Conservation (phyloP, 2,888 invertebrate genomes). For the Athalia rosae region DNA sequence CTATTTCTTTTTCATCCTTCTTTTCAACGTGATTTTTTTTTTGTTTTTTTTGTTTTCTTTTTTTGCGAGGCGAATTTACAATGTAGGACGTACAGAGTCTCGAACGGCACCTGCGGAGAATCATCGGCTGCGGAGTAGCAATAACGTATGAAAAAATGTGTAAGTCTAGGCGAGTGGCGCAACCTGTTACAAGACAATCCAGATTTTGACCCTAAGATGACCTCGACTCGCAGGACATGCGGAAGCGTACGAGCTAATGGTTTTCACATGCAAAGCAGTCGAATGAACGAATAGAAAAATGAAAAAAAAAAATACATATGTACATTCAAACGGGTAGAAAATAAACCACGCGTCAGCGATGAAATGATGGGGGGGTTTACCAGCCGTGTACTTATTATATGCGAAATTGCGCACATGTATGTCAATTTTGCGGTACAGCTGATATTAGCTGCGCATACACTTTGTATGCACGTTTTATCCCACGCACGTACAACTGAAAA, state of each 20-base stretch:
- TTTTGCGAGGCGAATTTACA: constrained; percentile 20
- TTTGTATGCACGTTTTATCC: too few species aligned
- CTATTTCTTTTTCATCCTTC: too few species aligned
- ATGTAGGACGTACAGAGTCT: too few species aligned
- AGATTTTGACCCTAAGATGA: constrained; percentile 68
- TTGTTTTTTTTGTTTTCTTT: background rate
- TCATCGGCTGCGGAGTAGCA: background rate
- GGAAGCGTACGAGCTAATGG: constrained; percentile 47
- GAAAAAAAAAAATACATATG: constrained; percentile 29
- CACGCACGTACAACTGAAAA: too few species aligned
- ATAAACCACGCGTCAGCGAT: constrained; percentile 51
- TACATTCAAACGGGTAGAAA: constrained; percentile 50
- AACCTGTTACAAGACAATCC: constrained; percentile 67
- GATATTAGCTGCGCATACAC: background rate
- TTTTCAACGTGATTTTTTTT: background rate
- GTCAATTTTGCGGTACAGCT: background rate
- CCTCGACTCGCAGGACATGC: constrained; percentile 52
- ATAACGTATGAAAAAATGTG: background rate
- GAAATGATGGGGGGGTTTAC: too few species aligned
- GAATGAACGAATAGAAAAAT: constrained; percentile 52
- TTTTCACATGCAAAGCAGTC: constrained; percentile 32
- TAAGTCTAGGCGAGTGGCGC: constrained; percentile 56
- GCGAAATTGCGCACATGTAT: background rate
- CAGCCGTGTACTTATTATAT: too few species aligned
- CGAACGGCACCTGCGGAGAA: constrained; percentile 41